Base-by-base conservation (phyloP, 2,888 invertebrate genomes). In the Theristus sp. region DNA sequence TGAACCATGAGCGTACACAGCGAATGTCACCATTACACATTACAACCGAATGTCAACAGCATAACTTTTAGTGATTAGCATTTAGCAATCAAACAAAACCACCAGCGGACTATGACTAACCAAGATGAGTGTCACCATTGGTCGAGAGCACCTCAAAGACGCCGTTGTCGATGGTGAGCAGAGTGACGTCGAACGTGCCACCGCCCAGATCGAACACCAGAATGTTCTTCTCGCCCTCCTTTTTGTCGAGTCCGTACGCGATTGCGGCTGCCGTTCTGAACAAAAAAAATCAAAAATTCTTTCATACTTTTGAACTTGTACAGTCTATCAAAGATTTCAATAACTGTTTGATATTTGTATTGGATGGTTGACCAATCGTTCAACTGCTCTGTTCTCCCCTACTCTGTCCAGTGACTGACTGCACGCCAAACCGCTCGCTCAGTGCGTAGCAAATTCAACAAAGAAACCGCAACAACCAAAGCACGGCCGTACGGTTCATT, bases 121-220 rank as follows among this genome's bases (percentile, higher is more conserved):
- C 93, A 79, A 94, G 83, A 57, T 64, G 63, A 56, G 64, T 64
- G 59, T 64, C 63, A 2, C 65, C 65, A 47, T 65, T 65, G 30
- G 65, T 65, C 52, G 65, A 59, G 52, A 65, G 55, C 55, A 80
- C 83, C 80, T 98, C 96, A 75, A 98, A 98, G 6, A 98, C 93
- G 60, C 96, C 98, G 71, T 94, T 93, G 74, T 98, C 96, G 73
- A 98, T 98, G 66, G 94, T 96, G 60, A 98, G 81, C 26, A 98
- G 82, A 49, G 94, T 94, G 25, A 98, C 98, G 78, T 98, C 98
- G 74, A 98, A 98, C 66, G 98, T 98, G 78, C 96, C 98, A 76
- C 98, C 98, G 72, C 98, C 96, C 78, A 98, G 83, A 81, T 98
- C 96, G 77, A 96, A 98, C 22, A 98, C 94, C 58, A 98, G 81